Base-by-base conservation (phyloP, 2,888 invertebrate genomes). In the Latrodectus hesperus region DNA sequence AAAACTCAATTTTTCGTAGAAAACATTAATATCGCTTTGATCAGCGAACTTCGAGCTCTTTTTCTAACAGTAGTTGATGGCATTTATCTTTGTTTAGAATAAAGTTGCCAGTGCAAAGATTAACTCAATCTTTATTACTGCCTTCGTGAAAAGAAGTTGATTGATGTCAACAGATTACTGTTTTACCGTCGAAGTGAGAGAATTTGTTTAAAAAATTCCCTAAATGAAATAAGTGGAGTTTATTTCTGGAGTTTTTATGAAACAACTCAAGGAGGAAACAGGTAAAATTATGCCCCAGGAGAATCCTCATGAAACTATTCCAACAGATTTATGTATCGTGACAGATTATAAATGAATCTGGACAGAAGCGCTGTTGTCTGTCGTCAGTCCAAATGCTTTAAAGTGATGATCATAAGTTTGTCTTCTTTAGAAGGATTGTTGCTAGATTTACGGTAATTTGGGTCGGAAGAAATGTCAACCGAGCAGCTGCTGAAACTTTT, bases 31-130 rank as follows among this genome's bases (percentile, higher is more conserved):
- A 38, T 38, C 38, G 38, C n/a, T 60, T 16, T 60, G 12, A 60
- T 60, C 60, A 60, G 6, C 14, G 60, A 60, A 60, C 14, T 60
- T 60, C 60, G 60, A 60, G 60, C 60, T 6, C 38, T 38, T 38
- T 38, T 38, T 38, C 38, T 38, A 60, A 60, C 60, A 60, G 60
- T 60, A 60, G 38, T 38, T 38, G 38, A 38, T 38, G 22, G 38
- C 26, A 52, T 17, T 53, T 81, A 74, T 74, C 74, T 52, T 26
- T 67, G 73, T 74, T 81, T 74, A 65, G 17, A 67, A 60, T 67
- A 14, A 72, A 26, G 73, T 65, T 81, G 81, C 65, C 53, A 53
- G 73, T 65, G 64, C 3, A 53, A 65, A 73, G 81, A 81, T 81
- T 81, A 74, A 17, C 16, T 14, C 67, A 55, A 81, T 67, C 53